These are phyloP conservation scores for Elaphurus davidianus DNA, from an alignment of 2,113 vertebrate species.

Conservation along the genomic window DNA sequence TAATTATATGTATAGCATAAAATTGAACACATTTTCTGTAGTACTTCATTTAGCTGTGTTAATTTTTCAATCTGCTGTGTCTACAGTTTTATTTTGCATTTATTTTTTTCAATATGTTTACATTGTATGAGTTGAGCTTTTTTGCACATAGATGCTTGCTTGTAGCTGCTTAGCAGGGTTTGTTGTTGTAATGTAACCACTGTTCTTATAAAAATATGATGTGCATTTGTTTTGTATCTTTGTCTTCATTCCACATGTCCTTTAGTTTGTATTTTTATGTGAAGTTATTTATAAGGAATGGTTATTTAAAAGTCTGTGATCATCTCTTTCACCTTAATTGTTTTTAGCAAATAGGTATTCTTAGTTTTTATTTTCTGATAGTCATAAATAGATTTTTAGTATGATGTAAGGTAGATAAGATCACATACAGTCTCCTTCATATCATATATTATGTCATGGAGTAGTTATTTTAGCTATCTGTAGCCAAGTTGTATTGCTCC, in stretches of 20 bases:
- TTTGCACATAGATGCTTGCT: constrained; percentile 52
- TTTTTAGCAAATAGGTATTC: background rate
- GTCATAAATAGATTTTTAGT: background rate
- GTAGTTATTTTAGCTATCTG: background rate
- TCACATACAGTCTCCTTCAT: background rate
- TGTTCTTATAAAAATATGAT: constrained; percentile 40
- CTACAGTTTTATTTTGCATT: constrained; percentile 26
- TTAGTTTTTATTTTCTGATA: background rate
- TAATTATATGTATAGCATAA: background rate
- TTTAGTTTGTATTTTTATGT: background rate
- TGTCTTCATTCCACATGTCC: constrained; percentile 67
- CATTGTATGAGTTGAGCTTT: constrained; percentile 44
- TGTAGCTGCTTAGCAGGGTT: constrained; percentile 52
- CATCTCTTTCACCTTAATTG: background rate
- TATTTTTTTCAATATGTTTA: constrained; percentile 42
- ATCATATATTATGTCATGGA: background rate
- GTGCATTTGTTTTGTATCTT: constrained; percentile 68
- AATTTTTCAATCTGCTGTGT: constrained; percentile 41
- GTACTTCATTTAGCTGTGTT: background rate
- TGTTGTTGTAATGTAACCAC: constrained; percentile 63
- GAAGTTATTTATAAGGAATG: background rate
- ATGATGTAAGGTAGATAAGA: background rate
- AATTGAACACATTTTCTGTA: constrained; percentile 18
- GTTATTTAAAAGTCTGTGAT: background rate
- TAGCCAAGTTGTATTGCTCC: background rate